A percentile compares a stretch with the other conserved stretches of the same genome.
Evolutionary conservation across 2,888 invertebrate species (phyloP).

Genomic region (Augiades crinisus): DNA sequence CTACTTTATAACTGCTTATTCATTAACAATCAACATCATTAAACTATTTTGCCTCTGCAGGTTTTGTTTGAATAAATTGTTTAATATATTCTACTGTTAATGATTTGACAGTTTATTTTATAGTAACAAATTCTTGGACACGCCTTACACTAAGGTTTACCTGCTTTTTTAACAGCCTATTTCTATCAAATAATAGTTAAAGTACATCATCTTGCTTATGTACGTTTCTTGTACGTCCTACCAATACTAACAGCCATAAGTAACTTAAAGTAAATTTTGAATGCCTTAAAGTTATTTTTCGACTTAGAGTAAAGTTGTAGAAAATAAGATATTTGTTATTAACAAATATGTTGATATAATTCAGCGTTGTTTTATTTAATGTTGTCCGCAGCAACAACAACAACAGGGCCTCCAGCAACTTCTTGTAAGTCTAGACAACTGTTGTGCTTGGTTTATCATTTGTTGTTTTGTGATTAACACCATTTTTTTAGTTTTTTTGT

Average conservation of each 20-base stretch:
- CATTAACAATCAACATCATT: constrained; percentile 15
- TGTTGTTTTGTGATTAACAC: constrained; percentile 45
- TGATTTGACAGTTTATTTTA: no score
- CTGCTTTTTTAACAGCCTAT: background rate
- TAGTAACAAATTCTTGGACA: background rate
- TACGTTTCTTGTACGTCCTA: background rate
- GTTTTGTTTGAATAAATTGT: background rate
- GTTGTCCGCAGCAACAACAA: constrained; percentile 91
- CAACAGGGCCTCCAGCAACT: constrained; percentile 95
- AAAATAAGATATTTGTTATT: background rate
- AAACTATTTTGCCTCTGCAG: background rate
- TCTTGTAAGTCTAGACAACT: constrained; percentile 87
- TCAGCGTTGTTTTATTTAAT: constrained; percentile 45
- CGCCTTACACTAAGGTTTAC: background rate
- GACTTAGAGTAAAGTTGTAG: background rate
- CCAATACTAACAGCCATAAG: background rate
- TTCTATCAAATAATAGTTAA: background rate
- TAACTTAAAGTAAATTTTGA: no score
- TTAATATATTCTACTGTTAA: background rate
- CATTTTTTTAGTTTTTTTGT: constrained; percentile 25
- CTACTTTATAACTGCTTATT: constrained; percentile 14
- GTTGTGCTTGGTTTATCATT: constrained; percentile 67
- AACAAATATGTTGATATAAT: constrained; percentile 28
- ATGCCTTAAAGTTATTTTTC: no score
- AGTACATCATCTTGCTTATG: background rate